phyloP scores from a whole-genome alignment of 2,797 vertebrate genomes.

The Acestrorhynchus altus region DNA sequence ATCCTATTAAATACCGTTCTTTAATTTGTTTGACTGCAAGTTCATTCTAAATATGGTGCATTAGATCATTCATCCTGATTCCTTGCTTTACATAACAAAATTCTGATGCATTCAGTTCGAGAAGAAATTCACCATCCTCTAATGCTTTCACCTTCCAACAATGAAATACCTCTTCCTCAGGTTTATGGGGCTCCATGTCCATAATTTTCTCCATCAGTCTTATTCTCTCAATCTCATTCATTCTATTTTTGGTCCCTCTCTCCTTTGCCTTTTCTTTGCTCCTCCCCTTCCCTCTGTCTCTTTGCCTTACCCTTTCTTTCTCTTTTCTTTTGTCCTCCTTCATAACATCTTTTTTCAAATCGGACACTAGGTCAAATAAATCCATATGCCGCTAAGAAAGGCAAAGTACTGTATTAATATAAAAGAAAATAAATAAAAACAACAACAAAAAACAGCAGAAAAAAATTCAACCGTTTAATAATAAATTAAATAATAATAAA shows the following conservation, averaged over 20 bases:
- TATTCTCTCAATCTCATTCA: conserved; percentile 64
- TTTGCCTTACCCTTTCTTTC: conserved; percentile 69
- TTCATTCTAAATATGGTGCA: no score
- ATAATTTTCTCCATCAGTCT: conserved; percentile 65
- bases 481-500: conserved; percentile 42
- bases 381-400: conserved; percentile 70
- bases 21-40: no score
- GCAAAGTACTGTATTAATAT: conserved; percentile 55
- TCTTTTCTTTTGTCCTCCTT: conserved; percentile 74
- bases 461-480: background rate
- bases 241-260: conserved; percentile 63
- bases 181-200: conserved; percentile 63
- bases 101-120: conserved; percentile 29
- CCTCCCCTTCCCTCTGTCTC: conserved; percentile 59
- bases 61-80: no score
- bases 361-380: conserved; percentile 83
- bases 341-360: conserved; percentile 72
- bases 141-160: conserved; percentile 42
- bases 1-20: no score
- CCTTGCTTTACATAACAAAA: background rate
- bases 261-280: conserved; percentile 62
- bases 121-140: conserved; percentile 66
- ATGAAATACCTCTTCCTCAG: conserved; percentile 74
- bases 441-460: conserved; percentile 35
- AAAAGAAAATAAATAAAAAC: conserved; percentile 21